Base-by-base conservation (phyloP, 2,797 vertebrate species). In the Enteromius trimaculatus region DNA sequence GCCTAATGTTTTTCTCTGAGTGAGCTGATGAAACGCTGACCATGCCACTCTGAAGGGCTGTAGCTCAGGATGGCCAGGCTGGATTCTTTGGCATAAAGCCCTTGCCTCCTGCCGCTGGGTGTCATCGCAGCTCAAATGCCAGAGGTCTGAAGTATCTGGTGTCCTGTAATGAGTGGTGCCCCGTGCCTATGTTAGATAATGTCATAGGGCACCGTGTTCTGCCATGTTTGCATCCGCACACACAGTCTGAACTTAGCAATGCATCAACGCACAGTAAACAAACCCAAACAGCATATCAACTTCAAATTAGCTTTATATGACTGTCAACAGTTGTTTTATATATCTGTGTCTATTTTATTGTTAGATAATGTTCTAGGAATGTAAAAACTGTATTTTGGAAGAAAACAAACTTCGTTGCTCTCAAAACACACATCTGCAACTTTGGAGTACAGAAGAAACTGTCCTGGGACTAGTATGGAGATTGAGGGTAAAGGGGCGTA, bases 131-230 rank as follows among this genome's bases (percentile, higher is more conserved):
- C 87, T 88, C 83, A 92, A 92, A 94, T 93, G 91, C 85, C 92
- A 93, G 92, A 93, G 92, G 92, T 92, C 92, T 88, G 69, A 77
- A 86, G 93, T 92, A 88, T 94, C 89, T 84, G 88, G 86, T 92
- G 86, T 93, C 91, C 10, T 84, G 81, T 86, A 88, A 75, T 58
- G 76, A 79, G 70, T 51, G 55, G 80, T 90, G 87, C 88, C 88
- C 78, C 74, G 0, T 88, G 84, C 77, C 84, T 83, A 74, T 85
- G 80, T 81, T 79, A 87, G 87, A 79, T 90, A 91, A 92, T 91
- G 87, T 90, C 90, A 87, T 77, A 65, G 88, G 85, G 80, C 70
- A 68, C 65, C 68, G 44, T 58, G 65, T 29, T 4, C 1, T 79
- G 62, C 31, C 83, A 79, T 87, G 29, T 47, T 60, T 47, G 34